Evolutionary conservation across 2,797 vertebrate species (phyloP).

Genomic region (Miichthys miiuy): DNA sequence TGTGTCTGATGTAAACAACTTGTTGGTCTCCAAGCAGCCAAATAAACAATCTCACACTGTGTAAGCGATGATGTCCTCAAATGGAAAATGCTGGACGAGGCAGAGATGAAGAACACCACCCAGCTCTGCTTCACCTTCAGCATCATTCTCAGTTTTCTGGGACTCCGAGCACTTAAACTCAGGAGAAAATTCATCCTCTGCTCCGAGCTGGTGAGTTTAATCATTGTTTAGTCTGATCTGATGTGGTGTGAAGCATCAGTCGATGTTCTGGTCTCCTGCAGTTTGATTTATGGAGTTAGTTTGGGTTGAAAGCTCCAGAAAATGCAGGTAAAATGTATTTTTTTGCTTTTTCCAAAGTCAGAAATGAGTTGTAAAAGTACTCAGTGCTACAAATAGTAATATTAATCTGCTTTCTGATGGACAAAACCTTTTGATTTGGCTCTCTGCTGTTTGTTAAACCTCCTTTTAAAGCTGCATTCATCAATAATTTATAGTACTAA

Average conservation of each 20-base stretch:
- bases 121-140: background rate
- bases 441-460: background rate
- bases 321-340: background rate
- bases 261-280: background rate
- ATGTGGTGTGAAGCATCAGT: background rate
- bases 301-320: background rate
- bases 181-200: background rate
- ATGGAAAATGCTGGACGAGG: background rate
- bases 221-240: no score
- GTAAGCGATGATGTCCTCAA: conserved; percentile 31
- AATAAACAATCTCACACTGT: conserved; percentile 19
- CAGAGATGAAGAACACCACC: background rate
- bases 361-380: background rate
- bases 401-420: no score
- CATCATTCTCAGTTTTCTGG: background rate
- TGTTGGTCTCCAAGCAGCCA: conserved; percentile 64
- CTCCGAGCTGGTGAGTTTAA: background rate
- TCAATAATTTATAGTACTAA: no score
- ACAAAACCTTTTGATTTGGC: no score
- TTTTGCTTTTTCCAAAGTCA: background rate
- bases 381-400: background rate
- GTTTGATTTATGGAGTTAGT: background rate
- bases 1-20: conserved; percentile 41
- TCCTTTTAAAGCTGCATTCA: background rate
- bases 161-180: background rate